Conservation (phyloP, 2,888 invertebrate species). For the Cremastinae sp. region DNA sequence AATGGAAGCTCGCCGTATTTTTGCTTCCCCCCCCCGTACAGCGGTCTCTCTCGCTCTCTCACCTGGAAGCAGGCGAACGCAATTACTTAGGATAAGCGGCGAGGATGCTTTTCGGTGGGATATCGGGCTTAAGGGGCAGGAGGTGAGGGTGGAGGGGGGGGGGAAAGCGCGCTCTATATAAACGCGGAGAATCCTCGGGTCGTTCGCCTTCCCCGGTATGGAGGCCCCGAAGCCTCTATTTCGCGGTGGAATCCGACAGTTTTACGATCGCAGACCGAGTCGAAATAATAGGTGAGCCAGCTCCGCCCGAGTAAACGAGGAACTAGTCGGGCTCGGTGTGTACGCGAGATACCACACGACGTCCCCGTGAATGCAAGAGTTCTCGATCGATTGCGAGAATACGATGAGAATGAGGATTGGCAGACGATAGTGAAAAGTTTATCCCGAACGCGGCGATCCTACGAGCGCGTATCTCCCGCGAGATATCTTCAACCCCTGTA, state of each 20-base stretch:
- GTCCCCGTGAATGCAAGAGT: conserved; percentile 9
- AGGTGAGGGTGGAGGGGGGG: no score
- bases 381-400: conserved; percentile 33
- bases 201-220: conserved; percentile 29
- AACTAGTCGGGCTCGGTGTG: conserved; percentile 29
- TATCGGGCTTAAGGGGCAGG: conserved; percentile 18
- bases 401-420: conserved; percentile 46
- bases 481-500: conserved; percentile 5
- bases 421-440: conserved; percentile 50
- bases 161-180: conserved; percentile 2
- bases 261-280: conserved; percentile 56
- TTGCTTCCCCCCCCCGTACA: conserved; percentile 4
- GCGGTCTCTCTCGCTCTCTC: conserved; percentile 2
- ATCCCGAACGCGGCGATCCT: conserved; percentile 29
- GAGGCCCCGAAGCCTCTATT: conserved; percentile 43
- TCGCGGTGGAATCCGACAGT: conserved; percentile 58
- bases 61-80: conserved; percentile 32
- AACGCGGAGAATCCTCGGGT: conserved; percentile 38
- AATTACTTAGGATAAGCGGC: conserved; percentile 58
- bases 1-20: conserved; percentile 29
- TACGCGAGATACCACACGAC: not conserved
- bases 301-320: conserved; percentile 39
- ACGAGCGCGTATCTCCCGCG: not conserved
- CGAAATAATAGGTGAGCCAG: conserved; percentile 57
- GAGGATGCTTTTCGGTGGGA: conserved; percentile 42